Evolutionary conservation across 2,888 invertebrate species (phyloP), one percentile per base, ranked within the genome.

Genomic region (Polietes domitor): DNA sequence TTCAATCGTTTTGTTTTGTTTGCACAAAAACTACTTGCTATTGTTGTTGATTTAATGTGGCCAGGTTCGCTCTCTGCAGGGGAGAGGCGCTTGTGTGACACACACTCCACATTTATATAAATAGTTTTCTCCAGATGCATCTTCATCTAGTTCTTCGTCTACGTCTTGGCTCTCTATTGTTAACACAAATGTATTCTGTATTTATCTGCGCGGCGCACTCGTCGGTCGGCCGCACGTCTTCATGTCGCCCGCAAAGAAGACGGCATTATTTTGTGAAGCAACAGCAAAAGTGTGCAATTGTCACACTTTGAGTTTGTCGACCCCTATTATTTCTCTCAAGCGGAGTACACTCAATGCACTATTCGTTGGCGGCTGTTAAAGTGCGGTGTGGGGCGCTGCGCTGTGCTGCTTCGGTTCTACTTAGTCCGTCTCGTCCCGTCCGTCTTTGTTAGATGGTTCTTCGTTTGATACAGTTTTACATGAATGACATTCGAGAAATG

Each of bases 281-380:
- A 15, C 50, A 70, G 70, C 26, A 50, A 80, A 78, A 72, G 21
- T 71, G 77, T 76, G 65, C 68, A 65, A 63, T 76, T 84, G 84
- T 81, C 61, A 81, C 73, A 84, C 72, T 75, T 81, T 76, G 61
- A 76, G 81, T 81, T 81, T 81, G 75, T 75, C 81, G 81, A 81
- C 72, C 83, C 68, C 68, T 19, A 1, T 15, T 21, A 21, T 43
- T 43, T 26, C 53, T 70, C 53, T 70, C 58, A 37, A 21, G n/a
- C 26, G 47, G n/a, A 47, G 7, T 32, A 9, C 32, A 32, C 32
- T 47, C 17, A 1, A 9, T 50, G 32, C 32, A 53, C 50, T 71
- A 7, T 32, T n/a, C 32, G 17, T 43, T 19, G 28, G n/a, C n/a
- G 32, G 4, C 32, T 32, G 32, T 32, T 9, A 32, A 9, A 32